phyloP scores from a whole-genome alignment of 2,888 invertebrate species.

The Amorpha juglandis region DNA sequence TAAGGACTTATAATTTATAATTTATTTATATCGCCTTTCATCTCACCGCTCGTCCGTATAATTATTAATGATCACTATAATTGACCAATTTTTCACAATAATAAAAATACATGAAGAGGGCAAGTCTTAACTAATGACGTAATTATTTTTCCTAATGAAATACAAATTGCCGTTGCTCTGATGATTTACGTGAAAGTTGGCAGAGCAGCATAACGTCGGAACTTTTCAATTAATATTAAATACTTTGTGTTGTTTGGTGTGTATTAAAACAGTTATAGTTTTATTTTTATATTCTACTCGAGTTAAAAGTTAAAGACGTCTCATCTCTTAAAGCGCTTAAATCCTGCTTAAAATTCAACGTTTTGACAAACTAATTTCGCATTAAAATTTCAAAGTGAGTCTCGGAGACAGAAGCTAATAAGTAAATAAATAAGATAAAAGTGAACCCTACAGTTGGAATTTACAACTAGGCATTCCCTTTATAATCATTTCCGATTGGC shows the following conservation, averaged over 20 bases:
- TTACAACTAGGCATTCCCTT: slow-evolving; percentile 39
- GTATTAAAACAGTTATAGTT: slow-evolving; percentile 9
- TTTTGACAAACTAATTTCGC: slow-evolving; percentile 21
- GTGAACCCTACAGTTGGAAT: slow-evolving; percentile 14
- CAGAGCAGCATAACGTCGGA: background rate
- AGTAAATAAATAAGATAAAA: slow-evolving; percentile 24
- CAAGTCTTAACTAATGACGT: background rate
- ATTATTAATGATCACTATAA: background rate
- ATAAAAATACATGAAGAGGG: background rate
- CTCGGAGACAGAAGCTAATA: slow-evolving; percentile 11
- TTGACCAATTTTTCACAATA: background rate
- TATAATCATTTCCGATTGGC: slow-evolving; percentile 56
- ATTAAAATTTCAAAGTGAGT: slow-evolving; percentile 23
- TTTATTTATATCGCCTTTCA: background rate
- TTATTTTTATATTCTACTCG: slow-evolving; percentile 14
- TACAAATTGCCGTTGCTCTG: background rate
- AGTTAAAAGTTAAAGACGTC: slow-evolving; percentile 24
- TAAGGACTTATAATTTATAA: background rate
- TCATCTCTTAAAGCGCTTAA: slow-evolving; percentile 24
- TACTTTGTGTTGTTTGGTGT: background rate
- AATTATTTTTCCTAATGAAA: background rate
- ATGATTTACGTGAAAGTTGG: background rate
- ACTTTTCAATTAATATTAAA: slow-evolving; percentile 6
- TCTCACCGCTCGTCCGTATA: background rate
- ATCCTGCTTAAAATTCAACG: slow-evolving; percentile 17